Evolutionary conservation across 2,888 invertebrate genomes (phyloP).

Genomic region (Rhingia rostrata): DNA sequence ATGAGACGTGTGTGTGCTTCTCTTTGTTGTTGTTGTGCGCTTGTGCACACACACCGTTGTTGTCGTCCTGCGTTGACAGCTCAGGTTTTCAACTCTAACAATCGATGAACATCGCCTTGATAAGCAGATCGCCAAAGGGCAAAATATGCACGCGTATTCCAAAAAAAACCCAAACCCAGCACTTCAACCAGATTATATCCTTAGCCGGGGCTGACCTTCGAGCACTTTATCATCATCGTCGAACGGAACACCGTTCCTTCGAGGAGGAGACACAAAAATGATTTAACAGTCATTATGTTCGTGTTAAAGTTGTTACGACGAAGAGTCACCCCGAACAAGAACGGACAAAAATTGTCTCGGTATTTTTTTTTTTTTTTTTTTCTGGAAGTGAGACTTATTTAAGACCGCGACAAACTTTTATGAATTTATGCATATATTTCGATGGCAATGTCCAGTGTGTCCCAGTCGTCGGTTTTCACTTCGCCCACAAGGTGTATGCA

Average conservation of each 20-base stretch:
- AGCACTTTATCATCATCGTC: conserved; percentile 59
- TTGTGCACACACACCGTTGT: not conserved
- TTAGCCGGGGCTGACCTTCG: conserved; percentile 38
- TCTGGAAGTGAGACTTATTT: conserved; percentile 38
- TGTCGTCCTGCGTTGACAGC: conserved; percentile 70
- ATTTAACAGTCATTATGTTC: conserved; percentile 75
- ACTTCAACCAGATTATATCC: conserved; percentile 24
- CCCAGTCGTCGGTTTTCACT: conserved; percentile 46
- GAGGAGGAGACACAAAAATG: conserved; percentile 67
- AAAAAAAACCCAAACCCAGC: conserved; percentile 2
- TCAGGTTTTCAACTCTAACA: conserved; percentile 45
- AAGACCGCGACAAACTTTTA: conserved; percentile 71
- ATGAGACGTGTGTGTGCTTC: conserved; percentile 26
- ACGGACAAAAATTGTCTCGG: not conserved
- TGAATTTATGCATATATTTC: conserved; percentile 62
- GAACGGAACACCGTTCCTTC: not conserved
- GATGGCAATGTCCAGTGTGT: not conserved
- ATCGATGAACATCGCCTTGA: conserved; percentile 72
- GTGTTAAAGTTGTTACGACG: conserved; percentile 70
- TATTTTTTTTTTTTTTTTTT: conserved; percentile 5
- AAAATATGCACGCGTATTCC: conserved; percentile 39
- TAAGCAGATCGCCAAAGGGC: conserved; percentile 69
- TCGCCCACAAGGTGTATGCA: conserved; percentile 67
- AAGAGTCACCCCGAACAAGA: conserved; percentile 57
- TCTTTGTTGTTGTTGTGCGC: conserved; percentile 3